These are phyloP conservation scores for Cynodonichthys magdalenae DNA, from an alignment of 2,797 vertebrate genomes.

Conservation along the genomic window DNA sequence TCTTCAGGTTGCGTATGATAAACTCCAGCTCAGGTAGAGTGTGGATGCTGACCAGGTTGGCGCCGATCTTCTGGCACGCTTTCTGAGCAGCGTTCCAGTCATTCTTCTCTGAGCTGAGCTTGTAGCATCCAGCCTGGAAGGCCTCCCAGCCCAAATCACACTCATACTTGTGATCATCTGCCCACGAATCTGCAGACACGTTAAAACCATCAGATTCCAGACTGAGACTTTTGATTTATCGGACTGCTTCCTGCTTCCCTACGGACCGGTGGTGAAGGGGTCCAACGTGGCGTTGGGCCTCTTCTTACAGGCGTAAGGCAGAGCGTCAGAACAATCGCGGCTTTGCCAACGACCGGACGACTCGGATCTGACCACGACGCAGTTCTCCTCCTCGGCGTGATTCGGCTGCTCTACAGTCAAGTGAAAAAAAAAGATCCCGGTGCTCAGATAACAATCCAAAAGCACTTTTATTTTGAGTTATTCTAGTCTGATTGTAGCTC, in stretches of 20 bases:
- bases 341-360: slow-evolving; percentile 94
- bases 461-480: no score
- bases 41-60: slow-evolving; percentile 94
- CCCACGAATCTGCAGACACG: slow-evolving; percentile 84
- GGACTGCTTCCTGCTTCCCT: accelerated
- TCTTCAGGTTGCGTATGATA: slow-evolving; percentile 88
- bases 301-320: slow-evolving; percentile 97
- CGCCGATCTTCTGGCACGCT: slow-evolving; percentile 88
- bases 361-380: slow-evolving; percentile 92
- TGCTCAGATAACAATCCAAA: no score
- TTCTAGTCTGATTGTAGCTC: not conserved
- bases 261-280: slow-evolving; percentile 83
- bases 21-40: slow-evolving; percentile 92
- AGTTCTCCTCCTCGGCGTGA: slow-evolving; percentile 92
- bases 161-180: slow-evolving; percentile 83
- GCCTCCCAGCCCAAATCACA: slow-evolving; percentile 93
- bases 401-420: slow-evolving; percentile 87
- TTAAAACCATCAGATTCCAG: not conserved
- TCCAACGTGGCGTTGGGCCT: slow-evolving; percentile 88
- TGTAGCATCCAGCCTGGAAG: slow-evolving; percentile 95
- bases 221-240: not conserved
- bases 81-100: slow-evolving; percentile 91
- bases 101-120: slow-evolving; percentile 86
- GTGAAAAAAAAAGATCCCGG: not conserved
- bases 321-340: slow-evolving; percentile 89